phyloP scores from a whole-genome alignment of 1,140 invertebrate genomes.

The Drosophila melanica region DNA sequence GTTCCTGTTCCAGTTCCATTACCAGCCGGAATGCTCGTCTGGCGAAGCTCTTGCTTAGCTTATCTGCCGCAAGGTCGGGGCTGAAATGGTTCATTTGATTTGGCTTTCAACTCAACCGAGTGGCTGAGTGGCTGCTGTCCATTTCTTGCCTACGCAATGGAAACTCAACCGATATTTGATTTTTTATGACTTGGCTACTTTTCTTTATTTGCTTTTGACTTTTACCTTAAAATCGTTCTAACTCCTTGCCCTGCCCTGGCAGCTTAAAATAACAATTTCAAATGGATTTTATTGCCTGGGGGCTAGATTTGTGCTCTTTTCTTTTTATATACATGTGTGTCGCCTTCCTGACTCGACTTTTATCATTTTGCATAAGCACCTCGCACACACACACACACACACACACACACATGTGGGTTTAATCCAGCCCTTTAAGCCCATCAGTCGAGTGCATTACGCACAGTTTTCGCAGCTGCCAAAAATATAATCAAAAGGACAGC shows the following conservation, averaged over 20 bases:
- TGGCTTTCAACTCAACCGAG: conserved; percentile 27
- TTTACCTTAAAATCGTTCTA: conserved; percentile 27
- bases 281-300: conserved; percentile 79
- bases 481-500: conserved; percentile 32
- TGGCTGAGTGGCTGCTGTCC: conserved; percentile 32
- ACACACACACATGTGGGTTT: conserved; percentile 33
- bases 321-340: conserved; percentile 42
- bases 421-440: conserved; percentile 35
- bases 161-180: conserved; percentile 68
- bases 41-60: conserved; percentile 41
- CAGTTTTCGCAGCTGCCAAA: conserved; percentile 29
- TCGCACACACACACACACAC: conserved; percentile 51
- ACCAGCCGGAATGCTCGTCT: conserved; percentile 44
- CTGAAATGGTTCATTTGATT: conserved; percentile 61
- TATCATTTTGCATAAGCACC: conserved; percentile 80
- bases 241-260: conserved; percentile 12
- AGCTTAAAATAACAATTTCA: conserved; percentile 81
- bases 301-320: conserved; percentile 63
- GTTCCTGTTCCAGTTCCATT: conserved; percentile 23
- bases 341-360: conserved; percentile 50
- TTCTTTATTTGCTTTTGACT: conserved; percentile 27
- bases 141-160: conserved; percentile 42
- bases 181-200: conserved; percentile 67
- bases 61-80: conserved; percentile 50
- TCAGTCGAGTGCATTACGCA: conserved; percentile 52